These are phyloP conservation scores for Bellardia pandia DNA, from an alignment of 2,888 invertebrate species.

Conservation along the genomic window DNA sequence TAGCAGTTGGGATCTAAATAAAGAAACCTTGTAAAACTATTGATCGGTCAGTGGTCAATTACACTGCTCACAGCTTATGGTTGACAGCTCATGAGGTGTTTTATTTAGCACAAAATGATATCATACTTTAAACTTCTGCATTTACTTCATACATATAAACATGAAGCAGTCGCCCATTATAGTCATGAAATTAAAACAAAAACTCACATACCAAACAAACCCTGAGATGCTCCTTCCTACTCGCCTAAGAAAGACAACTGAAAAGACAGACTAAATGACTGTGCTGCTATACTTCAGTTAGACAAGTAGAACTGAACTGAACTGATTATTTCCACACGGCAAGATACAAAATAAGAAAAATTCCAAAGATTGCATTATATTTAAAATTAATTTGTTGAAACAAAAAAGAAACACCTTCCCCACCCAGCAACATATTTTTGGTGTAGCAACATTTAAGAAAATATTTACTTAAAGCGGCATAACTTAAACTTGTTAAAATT, in stretches of 20 bases:
- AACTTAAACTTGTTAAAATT: neutral
- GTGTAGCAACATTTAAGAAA: neutral
- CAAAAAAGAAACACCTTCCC: neutral
- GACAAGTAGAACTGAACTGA: slow-evolving; percentile 20
- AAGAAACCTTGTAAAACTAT: too few species aligned
- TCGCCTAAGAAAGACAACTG: neutral
- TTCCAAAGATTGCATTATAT: slow-evolving; percentile 67
- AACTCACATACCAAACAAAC: neutral
- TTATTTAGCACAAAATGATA: neutral
- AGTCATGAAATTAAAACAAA: slow-evolving; percentile 23
- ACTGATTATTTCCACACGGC: neutral
- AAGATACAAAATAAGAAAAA: neutral
- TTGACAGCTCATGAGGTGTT: too few species aligned
- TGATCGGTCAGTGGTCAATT: too few species aligned
- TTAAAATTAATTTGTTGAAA: slow-evolving; percentile 61
- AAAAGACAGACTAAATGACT: slow-evolving; percentile 26
- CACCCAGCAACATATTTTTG: neutral
- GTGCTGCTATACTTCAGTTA: neutral
- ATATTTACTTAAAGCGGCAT: neutral
- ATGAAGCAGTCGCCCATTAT: neutral
- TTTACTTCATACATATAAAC: neutral
- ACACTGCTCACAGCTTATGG: too few species aligned
- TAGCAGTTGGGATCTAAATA: too few species aligned
- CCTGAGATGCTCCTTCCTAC: neutral
- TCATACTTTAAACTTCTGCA: slow-evolving; percentile 14